Evolutionary conservation across 2,797 vertebrate genomes (phyloP).

Genomic region (Siniperca obscura): DNA sequence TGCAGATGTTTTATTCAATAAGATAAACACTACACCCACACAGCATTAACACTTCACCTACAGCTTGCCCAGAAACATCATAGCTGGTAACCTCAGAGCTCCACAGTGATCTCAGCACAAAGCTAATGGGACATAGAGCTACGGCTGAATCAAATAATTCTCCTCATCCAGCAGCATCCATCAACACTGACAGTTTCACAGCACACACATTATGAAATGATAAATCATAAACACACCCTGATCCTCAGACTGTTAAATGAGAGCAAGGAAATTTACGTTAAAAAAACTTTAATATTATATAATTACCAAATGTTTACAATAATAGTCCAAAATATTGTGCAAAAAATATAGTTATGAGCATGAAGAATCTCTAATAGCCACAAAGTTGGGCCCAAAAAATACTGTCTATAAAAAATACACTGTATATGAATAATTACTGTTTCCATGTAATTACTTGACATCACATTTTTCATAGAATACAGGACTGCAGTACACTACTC

Average conservation of each 20-base stretch:
- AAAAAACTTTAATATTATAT: background rate
- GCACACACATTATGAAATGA: background rate
- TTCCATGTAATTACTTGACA: background rate
- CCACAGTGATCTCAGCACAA: conserved; percentile 4
- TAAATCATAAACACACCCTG: background rate
- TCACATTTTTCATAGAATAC: conserved; percentile 1
- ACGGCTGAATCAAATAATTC: conserved; percentile 7
- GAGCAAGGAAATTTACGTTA: background rate
- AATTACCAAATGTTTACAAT: background rate
- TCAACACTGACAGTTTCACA: background rate
- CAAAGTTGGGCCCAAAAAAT: background rate
- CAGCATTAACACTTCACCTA: conserved; percentile 11
- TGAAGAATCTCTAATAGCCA: background rate
- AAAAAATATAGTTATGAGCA: background rate
- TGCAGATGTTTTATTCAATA: conserved; percentile 35
- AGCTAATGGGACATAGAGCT: conserved; percentile 18
- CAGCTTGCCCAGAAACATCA: background rate
- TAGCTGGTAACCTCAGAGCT: background rate
- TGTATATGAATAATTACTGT: background rate
- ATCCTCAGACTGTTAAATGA: background rate
- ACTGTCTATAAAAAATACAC: background rate
- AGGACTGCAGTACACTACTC: background rate
- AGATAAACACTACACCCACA: conserved; percentile 3
- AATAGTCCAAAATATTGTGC: background rate
- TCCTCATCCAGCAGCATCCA: background rate